A percentile compares a stretch with the other conserved stretches of the same genome.
phyloP scores from a whole-genome alignment of 2,888 invertebrate species.

The Hirtodrosophila confusa region DNA sequence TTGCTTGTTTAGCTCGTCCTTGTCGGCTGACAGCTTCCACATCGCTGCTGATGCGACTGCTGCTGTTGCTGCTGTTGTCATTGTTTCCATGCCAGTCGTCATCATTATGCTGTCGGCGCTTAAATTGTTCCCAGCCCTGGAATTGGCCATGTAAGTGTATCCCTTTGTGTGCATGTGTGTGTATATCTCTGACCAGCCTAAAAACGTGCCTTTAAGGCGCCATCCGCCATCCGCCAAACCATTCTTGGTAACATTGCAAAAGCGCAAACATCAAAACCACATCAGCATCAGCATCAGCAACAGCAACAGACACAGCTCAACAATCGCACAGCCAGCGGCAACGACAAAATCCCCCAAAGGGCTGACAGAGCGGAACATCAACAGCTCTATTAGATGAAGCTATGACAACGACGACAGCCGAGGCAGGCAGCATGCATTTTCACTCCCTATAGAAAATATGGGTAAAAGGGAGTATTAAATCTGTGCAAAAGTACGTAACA shows the following conservation, averaged over 20 bases:
- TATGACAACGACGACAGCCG: slow-evolving; percentile 35
- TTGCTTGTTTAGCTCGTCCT: slow-evolving; percentile 68
- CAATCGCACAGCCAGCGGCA: slow-evolving; percentile 36
- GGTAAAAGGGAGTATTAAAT: no score
- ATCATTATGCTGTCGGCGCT: slow-evolving; percentile 69
- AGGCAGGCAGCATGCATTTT: slow-evolving; percentile 26
- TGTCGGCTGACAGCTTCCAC: slow-evolving; percentile 65
- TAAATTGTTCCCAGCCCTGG: slow-evolving; percentile 54
- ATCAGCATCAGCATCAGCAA: slow-evolving; percentile 51
- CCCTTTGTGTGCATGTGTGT: slow-evolving; percentile 6
- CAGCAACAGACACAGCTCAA: slow-evolving; percentile 25
- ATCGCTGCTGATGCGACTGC: slow-evolving; percentile 27
- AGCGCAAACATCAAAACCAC: slow-evolving; percentile 75
- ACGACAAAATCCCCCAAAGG: slow-evolving; percentile 71
- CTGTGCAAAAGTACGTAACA: no score
- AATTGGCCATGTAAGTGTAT: slow-evolving; percentile 43
- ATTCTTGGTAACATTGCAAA: slow-evolving; percentile 40
- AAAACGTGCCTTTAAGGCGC: slow-evolving; percentile 55
- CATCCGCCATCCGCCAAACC: slow-evolving; percentile 29
- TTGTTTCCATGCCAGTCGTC: slow-evolving; percentile 62
- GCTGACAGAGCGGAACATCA: slow-evolving; percentile 74
- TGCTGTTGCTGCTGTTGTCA: slow-evolving; percentile 28
- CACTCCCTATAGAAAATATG: no score
- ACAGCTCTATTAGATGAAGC: slow-evolving; percentile 75
- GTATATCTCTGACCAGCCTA: slow-evolving; percentile 43